Conservation (phyloP, 2,113 vertebrate species). For the Gymnobelideus leadbeateri region DNA sequence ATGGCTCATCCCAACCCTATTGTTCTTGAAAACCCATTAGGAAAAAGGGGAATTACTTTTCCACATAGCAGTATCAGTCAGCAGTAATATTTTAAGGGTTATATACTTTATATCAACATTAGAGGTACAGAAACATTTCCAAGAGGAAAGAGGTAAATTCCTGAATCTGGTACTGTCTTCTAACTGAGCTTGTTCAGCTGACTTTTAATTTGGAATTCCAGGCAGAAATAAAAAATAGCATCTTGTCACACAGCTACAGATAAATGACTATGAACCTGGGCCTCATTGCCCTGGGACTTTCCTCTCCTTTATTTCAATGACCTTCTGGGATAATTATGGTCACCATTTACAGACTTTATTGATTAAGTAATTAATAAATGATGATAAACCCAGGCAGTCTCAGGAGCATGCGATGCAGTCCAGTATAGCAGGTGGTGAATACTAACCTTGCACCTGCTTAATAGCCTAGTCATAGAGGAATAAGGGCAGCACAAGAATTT, state of each 20-base stretch:
- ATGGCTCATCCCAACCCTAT: neutral
- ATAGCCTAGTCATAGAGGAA: constrained; percentile 18
- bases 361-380: constrained; percentile 74
- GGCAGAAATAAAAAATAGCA: constrained; percentile 64
- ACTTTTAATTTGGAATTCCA: constrained; percentile 64
- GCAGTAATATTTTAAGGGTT: neutral
- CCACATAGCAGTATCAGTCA: neutral
- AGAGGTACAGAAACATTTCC: constrained; percentile 28
- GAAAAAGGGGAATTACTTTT: neutral
- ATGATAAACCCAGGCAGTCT: constrained; percentile 23
- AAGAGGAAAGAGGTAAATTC: constrained; percentile 52
- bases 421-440: constrained; percentile 25
- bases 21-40: neutral
- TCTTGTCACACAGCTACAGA: constrained; percentile 48
- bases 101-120: constrained; percentile 17
- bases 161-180: constrained; percentile 62
- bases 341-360: constrained; percentile 59
- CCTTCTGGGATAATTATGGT: constrained; percentile 67
- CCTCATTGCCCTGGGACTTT: constrained; percentile 31
- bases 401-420: neutral
- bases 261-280: constrained; percentile 42
- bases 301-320: constrained; percentile 56
- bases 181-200: constrained; percentile 46
- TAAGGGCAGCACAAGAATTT: neutral
- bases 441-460: constrained; percentile 10